Base-by-base conservation (phyloP, 37 sponge, comb jelly and placozoan species). In the Haliclona indistincta region DNA sequence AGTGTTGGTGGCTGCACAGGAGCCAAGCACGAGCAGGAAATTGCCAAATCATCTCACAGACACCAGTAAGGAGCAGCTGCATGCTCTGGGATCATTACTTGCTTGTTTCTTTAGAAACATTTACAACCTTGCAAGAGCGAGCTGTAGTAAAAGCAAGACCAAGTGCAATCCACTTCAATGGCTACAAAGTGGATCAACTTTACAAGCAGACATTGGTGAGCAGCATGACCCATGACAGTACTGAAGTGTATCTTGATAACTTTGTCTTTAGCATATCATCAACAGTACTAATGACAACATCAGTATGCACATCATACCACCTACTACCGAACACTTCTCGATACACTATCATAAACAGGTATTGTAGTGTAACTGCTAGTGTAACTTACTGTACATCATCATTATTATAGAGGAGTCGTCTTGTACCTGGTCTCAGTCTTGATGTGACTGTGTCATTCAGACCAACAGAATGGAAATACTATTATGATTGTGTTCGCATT, bases 401-500 rank as follows among this genome's bases (percentile, higher is more conserved):
- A 56, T 44, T 49, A 38, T 25, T 70, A 11, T 45, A 76, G 63
- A 54, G 75, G 77, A 86, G 85, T 10, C 65, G 64, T n/a, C 78
- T 96, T n/a, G 84, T 83, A 2, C 89, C 96, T 45, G 96, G 96
- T 22, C 66, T 96, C 23, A 81, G 82, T 56, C 76, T 91, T 17
- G 78, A 85, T 25, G 83, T 96, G 37, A 80, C 36, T 15, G 85
- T 96, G 28, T 52, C 74, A 62, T 92, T 96, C 56, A 64, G 62
- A 20, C 86, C 92, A 4, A 88, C 47, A 30, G 84, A 91, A 30
- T 91, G 85, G 84, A 70, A 64, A 32, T 86, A 89, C 79, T 88
- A 91, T 72, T 82, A 96, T 45, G 96, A 96, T 83, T 88, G 81
- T 55, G 79, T 96, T 37, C 64, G 86, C 25, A 80, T 96, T 1